phyloP scores from a whole-genome alignment of 2,888 invertebrate genomes.

The Adela reaumurella region DNA sequence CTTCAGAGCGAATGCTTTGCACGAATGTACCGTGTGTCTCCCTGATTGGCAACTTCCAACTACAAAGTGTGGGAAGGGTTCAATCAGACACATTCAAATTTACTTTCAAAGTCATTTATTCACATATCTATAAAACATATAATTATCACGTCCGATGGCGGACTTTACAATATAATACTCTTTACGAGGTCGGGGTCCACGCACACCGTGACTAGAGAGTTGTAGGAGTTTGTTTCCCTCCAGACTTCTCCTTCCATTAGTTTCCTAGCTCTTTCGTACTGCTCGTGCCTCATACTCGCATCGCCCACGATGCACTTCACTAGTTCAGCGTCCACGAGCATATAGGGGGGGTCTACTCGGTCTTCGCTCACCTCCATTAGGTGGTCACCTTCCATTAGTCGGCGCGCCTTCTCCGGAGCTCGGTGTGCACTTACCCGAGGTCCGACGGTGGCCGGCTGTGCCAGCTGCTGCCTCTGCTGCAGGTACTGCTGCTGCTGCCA shows the following conservation, averaged over 20 bases:
- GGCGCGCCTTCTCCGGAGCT: neutral
- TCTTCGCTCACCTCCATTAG: neutral
- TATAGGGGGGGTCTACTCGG: neutral
- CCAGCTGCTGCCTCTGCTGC: constrained; percentile 48
- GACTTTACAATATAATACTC: neutral
- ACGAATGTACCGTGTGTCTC: too few species aligned
- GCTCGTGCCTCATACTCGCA: neutral
- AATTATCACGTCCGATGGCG: neutral
- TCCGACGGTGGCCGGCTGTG: constrained; percentile 48
- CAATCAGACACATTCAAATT: neutral
- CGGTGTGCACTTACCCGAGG: constrained; percentile 35
- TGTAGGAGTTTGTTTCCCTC: too few species aligned
- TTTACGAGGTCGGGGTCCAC: neutral
- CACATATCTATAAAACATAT: neutral
- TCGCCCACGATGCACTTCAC: neutral
- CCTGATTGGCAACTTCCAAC: neutral
- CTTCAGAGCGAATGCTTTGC: too few species aligned
- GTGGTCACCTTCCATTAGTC: neutral
- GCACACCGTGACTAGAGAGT: neutral
- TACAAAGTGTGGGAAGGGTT: neutral
- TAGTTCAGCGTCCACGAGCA: neutral
- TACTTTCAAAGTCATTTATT: neutral
- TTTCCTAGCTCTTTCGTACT: neutral
- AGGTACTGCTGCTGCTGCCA: constrained; percentile 49
- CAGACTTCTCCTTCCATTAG: neutral